Conservation (phyloP, 2,888 invertebrate genomes). For the Limnephilus rhombicus region DNA sequence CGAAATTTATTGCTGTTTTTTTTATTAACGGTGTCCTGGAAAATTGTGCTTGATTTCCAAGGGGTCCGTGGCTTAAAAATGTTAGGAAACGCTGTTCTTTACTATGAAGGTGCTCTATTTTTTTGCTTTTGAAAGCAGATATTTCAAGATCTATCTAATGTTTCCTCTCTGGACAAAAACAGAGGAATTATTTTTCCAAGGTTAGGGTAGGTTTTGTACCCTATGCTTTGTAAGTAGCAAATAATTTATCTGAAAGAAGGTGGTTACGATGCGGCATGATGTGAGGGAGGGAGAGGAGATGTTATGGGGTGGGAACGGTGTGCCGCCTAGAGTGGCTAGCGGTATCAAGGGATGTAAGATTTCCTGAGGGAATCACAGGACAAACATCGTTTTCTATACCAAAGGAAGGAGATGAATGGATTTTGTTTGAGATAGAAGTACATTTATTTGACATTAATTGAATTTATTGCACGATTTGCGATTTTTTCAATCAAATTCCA, state of each 20-base stretch:
- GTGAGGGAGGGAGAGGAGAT: not conserved
- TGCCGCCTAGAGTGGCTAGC: not conserved
- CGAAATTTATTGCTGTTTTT: too few species aligned
- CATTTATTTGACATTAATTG: not conserved
- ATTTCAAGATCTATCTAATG: not conserved
- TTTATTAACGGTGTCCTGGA: too few species aligned
- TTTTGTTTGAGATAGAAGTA: not conserved
- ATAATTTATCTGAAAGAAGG: constrained; percentile 9
- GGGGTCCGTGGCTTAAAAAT: too few species aligned
- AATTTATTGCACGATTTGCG: not conserved
- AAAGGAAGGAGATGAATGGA: not conserved
- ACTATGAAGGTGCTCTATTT: not conserved
- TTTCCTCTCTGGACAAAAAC: not conserved
- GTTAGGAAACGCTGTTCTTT: too few species aligned
- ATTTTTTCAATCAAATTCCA: not conserved
- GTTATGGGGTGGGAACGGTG: constrained; percentile 4
- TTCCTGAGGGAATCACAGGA: constrained; percentile 18
- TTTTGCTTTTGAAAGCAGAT: not conserved
- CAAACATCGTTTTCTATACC: constrained; percentile 3
- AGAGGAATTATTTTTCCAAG: not conserved
- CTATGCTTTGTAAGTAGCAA: not conserved
- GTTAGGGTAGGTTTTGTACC: not conserved
- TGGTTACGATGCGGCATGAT: constrained; percentile 19
- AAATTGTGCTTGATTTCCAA: too few species aligned
- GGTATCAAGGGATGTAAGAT: not conserved